Base-by-base conservation (phyloP, 2,888 invertebrate species). In the Harmothoe impar region DNA sequence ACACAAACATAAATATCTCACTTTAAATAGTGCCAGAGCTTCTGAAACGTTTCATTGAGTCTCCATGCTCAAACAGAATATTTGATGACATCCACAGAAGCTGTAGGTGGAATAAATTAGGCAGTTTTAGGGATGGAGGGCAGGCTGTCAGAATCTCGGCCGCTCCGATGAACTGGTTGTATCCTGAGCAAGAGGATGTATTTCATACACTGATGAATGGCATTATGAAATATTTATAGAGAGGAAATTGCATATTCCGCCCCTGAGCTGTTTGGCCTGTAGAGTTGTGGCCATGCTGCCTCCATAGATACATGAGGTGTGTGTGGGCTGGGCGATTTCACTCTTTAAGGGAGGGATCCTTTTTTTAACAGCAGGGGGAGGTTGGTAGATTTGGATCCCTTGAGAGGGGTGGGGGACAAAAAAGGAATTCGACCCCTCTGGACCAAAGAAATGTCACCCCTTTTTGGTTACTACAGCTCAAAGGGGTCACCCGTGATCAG, bases 221-320 rank as follows among this genome's bases (percentile, higher is more conserved):
- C 62, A 62, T 20, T 62, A 62, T 62, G 62, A 62, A 62, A 62
- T 62, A 12, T 62, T 62, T 62, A 62, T 62, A 62, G 62, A 62
- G 3, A 1, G 62, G 62, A 62, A 62, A 62, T 62, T 62, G 62
- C 62, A 62, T 62, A 62, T n/a, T 62, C 62, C n/a, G 23, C 62
- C 62, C 20, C 62, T 15, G 3, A 10, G 10, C 5, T 10, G 5
- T 43, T 43, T 43, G 43, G 43, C 43, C 43, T 43, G 10, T 43
- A 62, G 62, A 62, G 62, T n/a, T 62, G n/a, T n/a, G 62, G 62
- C 62, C 3, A 62, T 62, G 20, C 62, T 62, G 62, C 20, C 20
- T n/a, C 20, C n/a, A n/a, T n/a, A n/a, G 20, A n/a, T 62, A 62
- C 62, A 20, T 3, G 20, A n/a, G 62, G 62, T 20, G n/a, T 15